phyloP scores from a whole-genome alignment of 2,888 invertebrate species.

The Drosophila trichaetosa region DNA sequence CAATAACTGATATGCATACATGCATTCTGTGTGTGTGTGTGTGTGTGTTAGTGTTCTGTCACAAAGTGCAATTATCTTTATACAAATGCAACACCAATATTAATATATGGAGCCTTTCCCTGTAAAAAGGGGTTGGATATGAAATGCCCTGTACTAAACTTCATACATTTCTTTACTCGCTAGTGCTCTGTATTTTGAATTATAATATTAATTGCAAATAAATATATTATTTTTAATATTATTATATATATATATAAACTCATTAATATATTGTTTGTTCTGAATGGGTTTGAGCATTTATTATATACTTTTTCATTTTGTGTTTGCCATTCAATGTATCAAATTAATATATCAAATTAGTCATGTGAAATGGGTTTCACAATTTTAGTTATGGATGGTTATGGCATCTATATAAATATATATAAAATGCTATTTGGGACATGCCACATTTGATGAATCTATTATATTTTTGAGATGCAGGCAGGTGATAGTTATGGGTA shows the following conservation, averaged over 20 bases:
- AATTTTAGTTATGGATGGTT: neutral
- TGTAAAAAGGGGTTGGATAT: neutral
- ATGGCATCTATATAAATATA: neutral
- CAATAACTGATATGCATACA: conserved; percentile 54
- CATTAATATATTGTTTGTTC: neutral
- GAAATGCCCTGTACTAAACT: conserved; percentile 6
- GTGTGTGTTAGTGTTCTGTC: conserved; percentile 36
- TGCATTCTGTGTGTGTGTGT: conserved; percentile 21
- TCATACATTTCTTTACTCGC: neutral
- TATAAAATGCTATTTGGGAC: neutral
- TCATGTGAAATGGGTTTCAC: neutral
- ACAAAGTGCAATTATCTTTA: conserved; percentile 73
- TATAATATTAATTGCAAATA: neutral
- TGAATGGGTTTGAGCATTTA: neutral
- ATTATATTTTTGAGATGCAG: neutral
- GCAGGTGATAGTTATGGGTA: neutral
- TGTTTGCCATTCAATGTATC: neutral
- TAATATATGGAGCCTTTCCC: conserved; percentile 14
- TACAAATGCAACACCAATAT: conserved; percentile 66
- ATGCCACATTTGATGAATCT: neutral
- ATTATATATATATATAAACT: neutral
- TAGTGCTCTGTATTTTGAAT: neutral
- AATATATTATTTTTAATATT: neutral
- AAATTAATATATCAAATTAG: neutral
- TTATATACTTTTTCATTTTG: neutral